Base-by-base conservation (phyloP, 2,113 vertebrate genomes). In the Ptychochromis oligacanthus region DNA sequence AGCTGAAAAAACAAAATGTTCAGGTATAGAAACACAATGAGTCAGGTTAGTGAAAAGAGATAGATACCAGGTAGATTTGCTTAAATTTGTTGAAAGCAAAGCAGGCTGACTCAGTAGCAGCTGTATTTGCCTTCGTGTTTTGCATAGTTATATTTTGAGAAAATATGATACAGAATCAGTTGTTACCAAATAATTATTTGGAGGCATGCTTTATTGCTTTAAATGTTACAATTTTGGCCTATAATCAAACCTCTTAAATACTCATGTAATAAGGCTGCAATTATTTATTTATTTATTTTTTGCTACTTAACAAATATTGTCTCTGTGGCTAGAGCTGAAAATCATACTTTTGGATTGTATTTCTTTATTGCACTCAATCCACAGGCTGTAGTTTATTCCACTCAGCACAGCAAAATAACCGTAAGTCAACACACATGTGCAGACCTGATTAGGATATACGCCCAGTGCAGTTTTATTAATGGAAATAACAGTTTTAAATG, bases 11-110 rank as follows among this genome's bases (percentile, higher is more conserved):
- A 34, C 20, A 1, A 43, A 57, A 34, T 65, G 17, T 57, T 54
- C 12, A 54, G 18, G 2, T 31, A 62, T 17, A 3, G 10, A 62
- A 56, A 46, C 4, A 4, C 13, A 59, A 52, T 46, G 31, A 78
- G 22, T 34, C 62, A 36, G n/a, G 12, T 2, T 54, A 17, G 13
- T 57, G 12, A 54, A 55, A 62, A 80, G 26, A 34, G 49, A 36
- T n/a, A 14, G 43, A 22, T 12, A 13, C 6, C 20, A 43, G 84
- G 34, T 31, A 18, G 15, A 79, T 83, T 82, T 84, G 17, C 2
- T 43, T 84, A 82, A 81, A 87, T 58, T 14, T 52, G 18, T 18
- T 75, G 20, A 76, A 54, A 60, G 64, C 56, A 28, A 83, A 89
- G 8, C 22, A 65, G 58, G n/a, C 2, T 52, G 54, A 77, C 22